Conservation (phyloP, 2,888 invertebrate genomes). For the Coenonympha glycerion region DNA sequence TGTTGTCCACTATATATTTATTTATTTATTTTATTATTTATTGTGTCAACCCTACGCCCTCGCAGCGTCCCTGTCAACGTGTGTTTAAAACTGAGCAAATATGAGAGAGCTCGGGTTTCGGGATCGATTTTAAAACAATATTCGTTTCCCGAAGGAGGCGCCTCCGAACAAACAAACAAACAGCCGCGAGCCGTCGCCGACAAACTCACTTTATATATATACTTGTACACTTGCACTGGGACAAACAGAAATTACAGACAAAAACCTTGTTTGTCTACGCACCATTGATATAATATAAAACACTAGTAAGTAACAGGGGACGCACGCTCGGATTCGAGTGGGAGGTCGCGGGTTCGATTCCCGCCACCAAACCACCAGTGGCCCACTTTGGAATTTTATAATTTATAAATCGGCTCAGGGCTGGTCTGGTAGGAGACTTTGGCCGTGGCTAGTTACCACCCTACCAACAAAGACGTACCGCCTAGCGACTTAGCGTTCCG, state of each 20-base stretch:
- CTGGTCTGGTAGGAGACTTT: no score
- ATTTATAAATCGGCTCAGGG: no score
- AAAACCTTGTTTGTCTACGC: conserved; percentile 1
- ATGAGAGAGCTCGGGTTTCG: conserved; percentile 46
- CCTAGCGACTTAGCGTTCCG: no score
- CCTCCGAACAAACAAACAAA: conserved; percentile 31
- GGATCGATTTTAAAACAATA: conserved; percentile 43
- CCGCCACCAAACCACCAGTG: no score
- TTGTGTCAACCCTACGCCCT: conserved; percentile 14
- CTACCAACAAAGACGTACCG: no score
- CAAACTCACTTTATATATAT: no score
- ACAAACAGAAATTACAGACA: conserved; percentile 13
- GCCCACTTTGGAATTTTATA: no score
- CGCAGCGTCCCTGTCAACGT: conserved; percentile 42
- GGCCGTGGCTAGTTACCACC: no score
- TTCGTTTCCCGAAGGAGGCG: conserved; percentile 29
- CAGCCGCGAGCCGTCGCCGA: conserved; percentile 12
- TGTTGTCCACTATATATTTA: no score
- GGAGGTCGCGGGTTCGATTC: no score
- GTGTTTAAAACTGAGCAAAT: conserved; percentile 68
- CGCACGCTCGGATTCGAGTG: no score
- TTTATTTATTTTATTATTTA: no score
- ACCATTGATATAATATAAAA: neutral
- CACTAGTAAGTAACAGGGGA: neutral
- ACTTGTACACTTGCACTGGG: neutral